A percentile compares a stretch with the other conserved stretches of the same genome.
phyloP scores from a whole-genome alignment of 2,888 invertebrate genomes.

The Timema cristinae region DNA sequence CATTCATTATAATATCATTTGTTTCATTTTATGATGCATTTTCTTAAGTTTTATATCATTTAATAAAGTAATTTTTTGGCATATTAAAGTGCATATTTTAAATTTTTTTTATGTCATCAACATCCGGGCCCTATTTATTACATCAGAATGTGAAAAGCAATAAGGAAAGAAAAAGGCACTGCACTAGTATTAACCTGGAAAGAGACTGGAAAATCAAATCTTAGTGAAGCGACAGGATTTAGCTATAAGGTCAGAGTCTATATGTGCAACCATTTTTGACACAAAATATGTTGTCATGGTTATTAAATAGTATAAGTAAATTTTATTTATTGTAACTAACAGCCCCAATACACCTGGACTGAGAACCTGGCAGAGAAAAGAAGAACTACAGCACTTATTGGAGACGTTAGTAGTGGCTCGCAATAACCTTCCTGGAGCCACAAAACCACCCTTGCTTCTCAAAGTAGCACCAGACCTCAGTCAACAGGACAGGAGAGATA shows the following conservation, averaged over 20 bases:
- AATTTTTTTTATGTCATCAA: too few relatives aligned
- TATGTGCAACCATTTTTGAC: neutral
- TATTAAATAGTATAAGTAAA: neutral
- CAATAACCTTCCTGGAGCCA: slow-evolving; percentile 46
- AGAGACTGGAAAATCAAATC: too few relatives aligned
- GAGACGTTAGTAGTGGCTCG: slow-evolving; percentile 58
- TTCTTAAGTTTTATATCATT: too few relatives aligned
- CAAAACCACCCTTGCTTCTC: slow-evolving; percentile 75
- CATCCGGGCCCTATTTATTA: too few relatives aligned
- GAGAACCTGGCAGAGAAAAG: slow-evolving; percentile 73
- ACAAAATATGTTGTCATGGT: slow-evolving; percentile 20
- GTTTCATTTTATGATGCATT: too few relatives aligned
- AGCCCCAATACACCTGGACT: slow-evolving; percentile 96
- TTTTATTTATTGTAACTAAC: neutral
- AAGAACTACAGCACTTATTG: slow-evolving; percentile 67
- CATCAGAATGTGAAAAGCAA: too few relatives aligned
- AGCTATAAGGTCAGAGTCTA: neutral
- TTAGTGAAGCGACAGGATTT: too few relatives aligned
- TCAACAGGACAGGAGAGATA: slow-evolving; percentile 69
- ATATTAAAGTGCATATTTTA: too few relatives aligned
- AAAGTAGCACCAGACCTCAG: slow-evolving; percentile 92
- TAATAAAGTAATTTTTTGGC: too few relatives aligned
- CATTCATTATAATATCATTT: too few relatives aligned
- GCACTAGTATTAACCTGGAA: too few relatives aligned
- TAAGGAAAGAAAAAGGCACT: too few relatives aligned